Evolutionary conservation across 53 echinoderm and acorn worm species (phyloP).

Genomic region (Pentamera pediparva): DNA sequence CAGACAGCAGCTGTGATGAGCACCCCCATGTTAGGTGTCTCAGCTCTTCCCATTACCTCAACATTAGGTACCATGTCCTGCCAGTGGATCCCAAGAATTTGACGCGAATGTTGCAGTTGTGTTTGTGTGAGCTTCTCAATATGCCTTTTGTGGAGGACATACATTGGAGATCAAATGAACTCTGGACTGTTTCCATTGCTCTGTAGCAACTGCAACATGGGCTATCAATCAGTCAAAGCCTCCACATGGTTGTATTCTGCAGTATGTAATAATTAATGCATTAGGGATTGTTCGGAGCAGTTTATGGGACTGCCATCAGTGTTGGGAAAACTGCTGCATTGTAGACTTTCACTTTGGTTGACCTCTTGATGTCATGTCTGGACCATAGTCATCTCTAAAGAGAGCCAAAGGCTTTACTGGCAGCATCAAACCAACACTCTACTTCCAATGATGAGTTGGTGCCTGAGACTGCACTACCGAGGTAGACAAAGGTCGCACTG

Average conservation of each 20-base stretch:
- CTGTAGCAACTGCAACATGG: too few species aligned
- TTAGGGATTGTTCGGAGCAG: too few species aligned
- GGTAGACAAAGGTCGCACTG: too few species aligned
- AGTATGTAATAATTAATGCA: too few species aligned
- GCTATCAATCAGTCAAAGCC: too few species aligned
- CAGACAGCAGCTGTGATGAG: background rate
- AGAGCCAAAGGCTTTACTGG: too few species aligned
- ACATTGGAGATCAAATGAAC: too few species aligned
- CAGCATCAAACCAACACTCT: background rate
- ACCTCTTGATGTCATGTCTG: constrained; percentile 30
- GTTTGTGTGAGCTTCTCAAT: constrained; percentile 26
- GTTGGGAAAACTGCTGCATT: constrained; percentile 8
- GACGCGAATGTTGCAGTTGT: too few species aligned
- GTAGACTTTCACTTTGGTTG: too few species aligned
- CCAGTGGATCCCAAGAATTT: constrained; percentile 26
- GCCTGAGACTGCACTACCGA: constrained; percentile 1
- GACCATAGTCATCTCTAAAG: constrained; percentile 44
- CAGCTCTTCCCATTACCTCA: constrained; percentile 41
- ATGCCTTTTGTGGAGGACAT: constrained; percentile 27
- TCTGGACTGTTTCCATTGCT: too few species aligned
- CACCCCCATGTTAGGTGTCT: constrained; percentile 2
- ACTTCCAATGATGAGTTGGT: constrained; percentile 16
- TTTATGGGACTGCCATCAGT: too few species aligned
- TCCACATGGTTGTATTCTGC: too few species aligned
- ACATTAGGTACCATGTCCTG: constrained; percentile 38